phyloP scores from a whole-genome alignment of 2,797 vertebrate genomes.

The Sebastes oblongus region DNA sequence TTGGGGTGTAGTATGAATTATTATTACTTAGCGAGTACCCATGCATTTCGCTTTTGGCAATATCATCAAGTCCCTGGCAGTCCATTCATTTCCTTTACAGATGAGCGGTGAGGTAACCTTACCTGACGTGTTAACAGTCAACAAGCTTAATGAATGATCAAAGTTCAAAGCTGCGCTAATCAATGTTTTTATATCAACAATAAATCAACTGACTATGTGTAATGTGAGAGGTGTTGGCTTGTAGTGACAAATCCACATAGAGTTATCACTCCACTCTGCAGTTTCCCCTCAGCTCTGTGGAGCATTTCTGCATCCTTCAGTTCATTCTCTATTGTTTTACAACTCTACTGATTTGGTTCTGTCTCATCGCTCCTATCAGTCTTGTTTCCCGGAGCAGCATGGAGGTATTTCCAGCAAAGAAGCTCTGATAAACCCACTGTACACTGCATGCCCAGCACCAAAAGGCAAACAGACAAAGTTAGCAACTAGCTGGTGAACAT shows the following conservation, averaged over 20 bases:
- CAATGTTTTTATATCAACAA: background rate
- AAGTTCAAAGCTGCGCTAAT: slow-evolving; percentile 1
- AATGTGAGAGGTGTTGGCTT: background rate
- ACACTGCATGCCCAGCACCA: too few species aligned
- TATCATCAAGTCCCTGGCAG: background rate
- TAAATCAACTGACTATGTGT: background rate
- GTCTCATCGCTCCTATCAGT: background rate
- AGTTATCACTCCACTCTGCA: background rate
- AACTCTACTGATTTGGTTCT: background rate
- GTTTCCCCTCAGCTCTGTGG: background rate
- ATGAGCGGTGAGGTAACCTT: background rate
- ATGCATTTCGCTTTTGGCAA: background rate
- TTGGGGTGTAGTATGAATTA: background rate
- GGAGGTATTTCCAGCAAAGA: background rate
- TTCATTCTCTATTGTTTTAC: background rate
- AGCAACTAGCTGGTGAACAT: background rate
- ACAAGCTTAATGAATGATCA: slow-evolving; percentile 9
- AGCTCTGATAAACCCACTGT: background rate
- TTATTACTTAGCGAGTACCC: slow-evolving; percentile 21
- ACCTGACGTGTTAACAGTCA: slow-evolving; percentile 4
- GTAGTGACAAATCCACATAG: background rate
- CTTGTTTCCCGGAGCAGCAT: background rate
- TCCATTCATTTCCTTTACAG: slow-evolving; percentile 4
- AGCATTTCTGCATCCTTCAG: background rate
- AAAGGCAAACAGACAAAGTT: background rate